phyloP scores from a whole-genome alignment of 2,888 invertebrate genomes.

The Melanargia galathea region DNA sequence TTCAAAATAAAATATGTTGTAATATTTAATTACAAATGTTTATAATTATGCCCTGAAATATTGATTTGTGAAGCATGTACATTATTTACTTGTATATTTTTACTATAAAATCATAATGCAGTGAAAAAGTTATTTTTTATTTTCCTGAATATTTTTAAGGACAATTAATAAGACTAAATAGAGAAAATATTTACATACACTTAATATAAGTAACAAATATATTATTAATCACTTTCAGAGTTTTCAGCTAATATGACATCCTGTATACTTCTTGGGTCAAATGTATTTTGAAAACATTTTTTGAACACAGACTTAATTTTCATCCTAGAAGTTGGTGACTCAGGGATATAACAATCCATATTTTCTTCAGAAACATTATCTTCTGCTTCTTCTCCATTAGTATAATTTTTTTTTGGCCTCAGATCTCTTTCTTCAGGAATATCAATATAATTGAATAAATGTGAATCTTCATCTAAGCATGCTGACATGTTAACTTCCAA shows the following conservation, averaged over 20 bases:
- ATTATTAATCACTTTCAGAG: conserved; percentile 84
- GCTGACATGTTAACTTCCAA: conserved; percentile 65
- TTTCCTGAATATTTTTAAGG: conserved; percentile 36
- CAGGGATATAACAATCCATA: conserved; percentile 79
- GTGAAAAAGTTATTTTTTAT: conserved; percentile 68
- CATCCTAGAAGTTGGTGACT: conserved; percentile 83
- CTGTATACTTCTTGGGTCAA: conserved; percentile 83
- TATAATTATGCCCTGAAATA: conserved; percentile 57
- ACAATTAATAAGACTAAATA: neutral
- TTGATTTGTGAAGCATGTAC: conserved; percentile 75
- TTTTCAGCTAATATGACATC: conserved; percentile 86
- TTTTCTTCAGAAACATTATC: conserved; percentile 43
- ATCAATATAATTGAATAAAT: conserved; percentile 75
- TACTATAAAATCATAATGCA: conserved; percentile 81
- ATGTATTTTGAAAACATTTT: conserved; percentile 89
- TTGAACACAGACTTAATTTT: conserved; percentile 85
- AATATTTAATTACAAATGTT: conserved; percentile 37
- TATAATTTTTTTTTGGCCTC: conserved; percentile 31
- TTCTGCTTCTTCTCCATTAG: conserved; percentile 44
- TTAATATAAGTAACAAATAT: neutral
- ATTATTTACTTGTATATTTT: conserved; percentile 79
- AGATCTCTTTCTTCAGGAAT: conserved; percentile 58
- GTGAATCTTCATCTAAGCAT: conserved; percentile 75
- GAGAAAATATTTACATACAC: conserved; percentile 11
- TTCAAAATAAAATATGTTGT: conserved; percentile 32